These are phyloP conservation scores for Schlechtendalia chinensis DNA, from an alignment of 1,140 invertebrate species.

Conservation along the genomic window DNA sequence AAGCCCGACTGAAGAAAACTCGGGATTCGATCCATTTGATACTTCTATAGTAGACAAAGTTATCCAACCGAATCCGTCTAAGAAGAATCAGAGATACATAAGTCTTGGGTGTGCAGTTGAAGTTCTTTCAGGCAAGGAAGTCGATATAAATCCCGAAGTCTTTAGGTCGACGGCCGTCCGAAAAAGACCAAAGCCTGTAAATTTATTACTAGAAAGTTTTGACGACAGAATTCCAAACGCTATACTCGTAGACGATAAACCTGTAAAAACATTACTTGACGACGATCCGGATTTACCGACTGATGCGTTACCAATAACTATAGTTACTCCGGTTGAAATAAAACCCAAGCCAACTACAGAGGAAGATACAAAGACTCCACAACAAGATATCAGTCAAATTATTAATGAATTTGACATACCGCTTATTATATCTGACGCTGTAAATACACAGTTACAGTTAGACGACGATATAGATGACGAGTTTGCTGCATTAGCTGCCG, in stretches of 20 bases:
- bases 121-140: constrained; percentile 76
- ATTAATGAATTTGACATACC: constrained; percentile 57
- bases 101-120: constrained; percentile 81
- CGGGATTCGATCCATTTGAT: constrained; percentile 77
- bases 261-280: constrained; percentile 70
- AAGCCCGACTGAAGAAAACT: constrained; percentile 69
- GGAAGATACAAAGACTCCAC: constrained; percentile 3
- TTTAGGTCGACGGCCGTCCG: constrained; percentile 44
- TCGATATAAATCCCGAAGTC: constrained; percentile 58
- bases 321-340: constrained; percentile 22
- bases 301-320: constrained; percentile 40
- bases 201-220: constrained; percentile 69
- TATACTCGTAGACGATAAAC: constrained; percentile 55
- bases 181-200: constrained; percentile 57
- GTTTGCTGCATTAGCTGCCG: constrained; percentile 71
- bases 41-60: constrained; percentile 82
- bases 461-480: constrained; percentile 66
- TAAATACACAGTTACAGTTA: constrained; percentile 17
- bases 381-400: constrained; percentile 45
- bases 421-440: background rate
- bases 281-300: constrained; percentile 59
- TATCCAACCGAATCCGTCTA: constrained; percentile 64
- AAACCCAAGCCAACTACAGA: constrained; percentile 15
- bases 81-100: constrained; percentile 75
- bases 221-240: constrained; percentile 57